phyloP scores from a whole-genome alignment of 2,113 vertebrate species.

The Pitta sordida region DNA sequence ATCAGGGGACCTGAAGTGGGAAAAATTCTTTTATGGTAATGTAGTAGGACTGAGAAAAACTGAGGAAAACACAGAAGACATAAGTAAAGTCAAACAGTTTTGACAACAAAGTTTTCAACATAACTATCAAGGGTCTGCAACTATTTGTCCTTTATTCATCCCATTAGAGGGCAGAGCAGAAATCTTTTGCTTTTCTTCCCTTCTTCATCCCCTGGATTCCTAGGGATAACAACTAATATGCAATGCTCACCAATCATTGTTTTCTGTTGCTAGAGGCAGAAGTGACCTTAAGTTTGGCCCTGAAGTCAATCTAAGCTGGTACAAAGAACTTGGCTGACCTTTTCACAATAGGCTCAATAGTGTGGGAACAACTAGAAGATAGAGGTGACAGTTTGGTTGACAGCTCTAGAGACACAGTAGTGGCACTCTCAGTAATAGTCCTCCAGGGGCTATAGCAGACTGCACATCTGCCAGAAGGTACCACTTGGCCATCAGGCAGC shows the following conservation, averaged over 20 bases:
- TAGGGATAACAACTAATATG: not conserved
- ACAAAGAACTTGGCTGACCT: not conserved
- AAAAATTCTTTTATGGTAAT: not conserved
- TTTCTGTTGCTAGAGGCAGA: not conserved
- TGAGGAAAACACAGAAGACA: not conserved
- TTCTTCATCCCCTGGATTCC: not conserved
- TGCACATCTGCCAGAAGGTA: not conserved
- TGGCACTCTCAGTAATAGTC: not conserved
- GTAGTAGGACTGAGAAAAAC: not conserved
- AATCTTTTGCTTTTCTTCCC: not conserved
- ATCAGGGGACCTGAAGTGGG: not conserved
- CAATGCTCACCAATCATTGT: fast-evolving
- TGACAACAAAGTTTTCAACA: not conserved
- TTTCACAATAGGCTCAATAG: not conserved
- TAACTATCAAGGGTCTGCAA: not conserved
- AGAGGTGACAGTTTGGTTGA: not conserved
- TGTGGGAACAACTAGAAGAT: not conserved
- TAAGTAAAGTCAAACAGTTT: not conserved
- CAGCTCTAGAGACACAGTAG: not conserved
- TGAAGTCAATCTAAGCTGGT: not conserved
- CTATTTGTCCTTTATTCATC: not conserved
- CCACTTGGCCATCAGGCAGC: not conserved
- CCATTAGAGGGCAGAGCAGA: not conserved
- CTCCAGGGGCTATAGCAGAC: fast-evolving
- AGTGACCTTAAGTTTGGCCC: not conserved